These are phyloP conservation scores for Cetoscarus ocellatus DNA, from an alignment of 2,797 vertebrate genomes.

Conservation along the genomic window DNA sequence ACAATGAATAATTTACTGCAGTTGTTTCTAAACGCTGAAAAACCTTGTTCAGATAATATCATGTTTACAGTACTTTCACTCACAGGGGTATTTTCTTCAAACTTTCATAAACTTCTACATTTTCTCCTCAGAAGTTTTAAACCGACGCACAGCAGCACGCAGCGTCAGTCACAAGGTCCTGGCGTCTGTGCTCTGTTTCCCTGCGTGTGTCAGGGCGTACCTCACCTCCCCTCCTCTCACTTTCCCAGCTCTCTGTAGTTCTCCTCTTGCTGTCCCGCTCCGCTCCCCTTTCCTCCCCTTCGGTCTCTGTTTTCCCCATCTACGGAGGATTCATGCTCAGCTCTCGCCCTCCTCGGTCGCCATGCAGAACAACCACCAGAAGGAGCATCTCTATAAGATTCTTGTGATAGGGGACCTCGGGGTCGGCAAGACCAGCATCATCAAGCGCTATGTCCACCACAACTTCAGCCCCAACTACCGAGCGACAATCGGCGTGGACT, in stretches of 20 bases:
- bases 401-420: constrained; percentile 98
- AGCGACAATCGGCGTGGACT: constrained; percentile 94
- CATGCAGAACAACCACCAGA: constrained; percentile 93
- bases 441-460: constrained; percentile 98
- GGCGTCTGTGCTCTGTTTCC: constrained; percentile 37
- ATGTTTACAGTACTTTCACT: too few species aligned
- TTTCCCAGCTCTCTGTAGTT: constrained; percentile 18
- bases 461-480: constrained; percentile 97
- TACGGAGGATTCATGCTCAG: constrained; percentile 77
- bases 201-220: constrained; percentile 42
- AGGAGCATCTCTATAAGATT: constrained; percentile 97
- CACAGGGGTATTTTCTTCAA: too few species aligned
- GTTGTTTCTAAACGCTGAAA: too few species aligned
- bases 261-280: constrained; percentile 17
- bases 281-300: constrained; percentile 14
- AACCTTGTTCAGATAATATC: too few species aligned
- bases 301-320: constrained; percentile 22
- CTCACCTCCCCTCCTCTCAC: constrained; percentile 24
- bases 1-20: too few species aligned
- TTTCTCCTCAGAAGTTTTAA: background rate
- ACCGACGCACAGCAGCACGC: constrained; percentile 11
- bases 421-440: constrained; percentile 98
- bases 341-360: constrained; percentile 72
- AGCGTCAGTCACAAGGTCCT: constrained; percentile 74
- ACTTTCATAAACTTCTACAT: too few species aligned